Evolutionary conservation across 1,140 invertebrate genomes (phyloP), one percentile per base, ranked within the genome.

Genomic region (Hypsibius dujardini): DNA sequence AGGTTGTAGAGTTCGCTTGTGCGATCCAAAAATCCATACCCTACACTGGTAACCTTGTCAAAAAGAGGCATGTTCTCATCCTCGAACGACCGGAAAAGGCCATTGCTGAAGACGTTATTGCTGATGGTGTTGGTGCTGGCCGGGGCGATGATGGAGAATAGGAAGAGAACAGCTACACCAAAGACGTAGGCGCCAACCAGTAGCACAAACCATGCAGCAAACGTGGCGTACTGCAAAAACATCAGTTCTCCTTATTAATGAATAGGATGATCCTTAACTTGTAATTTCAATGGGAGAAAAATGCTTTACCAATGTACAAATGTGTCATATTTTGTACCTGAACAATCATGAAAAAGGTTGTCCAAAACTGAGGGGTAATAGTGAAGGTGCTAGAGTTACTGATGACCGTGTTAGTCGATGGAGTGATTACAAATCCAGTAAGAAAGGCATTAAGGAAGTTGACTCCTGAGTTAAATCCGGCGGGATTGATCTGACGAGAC

Each of bases 51-150:
- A 42, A 67, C 42, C 62, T 67, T 67, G 42, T 67, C 62, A 42
- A 67, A 67, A 42, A 67, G 62, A 12, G 62, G 62, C 62, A 67
- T 67, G 42, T 67, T 67, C 62, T 67, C 62, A 45, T 67, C 62
- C 45, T 67, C 62, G 62, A 67, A 67, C 12, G 62, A 67, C 12
- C 62, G 62, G 62, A 67, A 67, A 3, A 67, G 42, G 62, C 12
- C 42, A 42, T 45, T 45, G 42, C 42, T 67, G 42, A 42, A 15
- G 42, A 67, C 12, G 62, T 3, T 45, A 42, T 12, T 67, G 42
- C 12, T 15, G 62, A 67, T 7, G 62, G 12, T 7, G 12, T 12
- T 7, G 62, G 62, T 42, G 12, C 42, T 12, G 62, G 12, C 42
- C 3, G 62, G 62, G 12, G 42, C 12, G 12, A 67, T 45, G 62